Base-by-base conservation (phyloP, 2,888 invertebrate species). In the Neoscelio sp. region DNA sequence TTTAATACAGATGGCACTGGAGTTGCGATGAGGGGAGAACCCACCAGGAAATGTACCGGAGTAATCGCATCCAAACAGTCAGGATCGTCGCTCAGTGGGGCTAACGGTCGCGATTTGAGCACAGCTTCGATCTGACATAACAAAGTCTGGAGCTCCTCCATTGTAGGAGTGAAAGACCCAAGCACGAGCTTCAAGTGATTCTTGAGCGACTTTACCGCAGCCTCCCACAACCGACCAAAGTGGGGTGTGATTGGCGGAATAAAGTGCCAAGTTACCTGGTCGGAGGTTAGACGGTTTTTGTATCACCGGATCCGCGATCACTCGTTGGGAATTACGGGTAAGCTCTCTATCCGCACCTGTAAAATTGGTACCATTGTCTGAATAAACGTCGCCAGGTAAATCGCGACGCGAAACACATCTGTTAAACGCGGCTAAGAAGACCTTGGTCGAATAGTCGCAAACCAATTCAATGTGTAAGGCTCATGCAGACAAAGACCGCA, bases 321-420 rank as follows among this genome's bases (percentile, higher is more conserved):
- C 20, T 7, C 4, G n/a, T 10, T 17, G 42, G 17, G 23, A 68
- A 0, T 38, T 20, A 2, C 8, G 2, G 12, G 46, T 28, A 4
- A 73, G 40, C 10, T 62, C 50, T n/a, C 28, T 23, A 2, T 50
- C 65, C 0, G 56, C 74, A n/a, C 74, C 74, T 2, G 15, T 26
- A 46, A 74, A 74, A 6, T 18, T 74, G 8, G 74, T 74, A 5
- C 74, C 74, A 17, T 54, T 52, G 20, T 64, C 74, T 6, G 44
- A 52, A 26, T 56, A 35, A 1, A 74, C 3, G 10, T 23, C 20
- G 1, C 15, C 8, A 1, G 38, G 48, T 82, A 85, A 28, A 1
- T 65, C 74, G 8, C 74, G 54, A 1, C 74, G 54, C 2, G 62
- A 3, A 0, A 20, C 10, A 17, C 64, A 74, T 15, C 74, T 33